A percentile compares a stretch with the other conserved stretches of the same genome.
Conservation (phyloP, 1,140 invertebrate species). For the Elysia chlorotica region DNA sequence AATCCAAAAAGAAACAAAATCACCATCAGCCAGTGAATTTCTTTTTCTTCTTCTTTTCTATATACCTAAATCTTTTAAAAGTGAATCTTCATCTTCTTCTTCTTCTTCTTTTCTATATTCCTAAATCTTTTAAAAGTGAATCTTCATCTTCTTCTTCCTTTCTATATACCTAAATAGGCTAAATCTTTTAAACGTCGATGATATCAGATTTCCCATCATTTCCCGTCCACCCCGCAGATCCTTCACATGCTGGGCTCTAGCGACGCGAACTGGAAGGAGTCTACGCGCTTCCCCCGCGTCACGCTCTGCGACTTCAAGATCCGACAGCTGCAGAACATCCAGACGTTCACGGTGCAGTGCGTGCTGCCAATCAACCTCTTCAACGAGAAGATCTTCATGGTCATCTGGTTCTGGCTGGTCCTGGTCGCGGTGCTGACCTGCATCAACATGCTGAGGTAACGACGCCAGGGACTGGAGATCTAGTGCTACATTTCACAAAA, state of each 20-base stretch:
- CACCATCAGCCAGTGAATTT: no score
- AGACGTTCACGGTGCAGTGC: constrained; percentile 61
- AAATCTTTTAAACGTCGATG: no score
- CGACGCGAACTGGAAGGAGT: constrained; percentile 40
- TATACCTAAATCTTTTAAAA: no score
- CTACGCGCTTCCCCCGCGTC: constrained; percentile 52
- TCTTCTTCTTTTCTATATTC: no score
- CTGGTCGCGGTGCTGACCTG: constrained; percentile 58
- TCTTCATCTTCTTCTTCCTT: no score
- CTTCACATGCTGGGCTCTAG: constrained; percentile 28
- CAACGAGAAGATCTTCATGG: constrained; percentile 66
- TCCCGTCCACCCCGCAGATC: constrained; percentile 15
- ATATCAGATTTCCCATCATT: no score
- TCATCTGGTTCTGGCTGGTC: constrained; percentile 66
- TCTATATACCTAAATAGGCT: no score
- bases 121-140: constrained; percentile 29
- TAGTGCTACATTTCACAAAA: no score
- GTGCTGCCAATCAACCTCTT: constrained; percentile 66
- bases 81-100: no score
- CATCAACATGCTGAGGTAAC: constrained; percentile 28
- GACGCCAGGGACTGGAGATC: no score
- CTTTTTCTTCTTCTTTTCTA: no score
- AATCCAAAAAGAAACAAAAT: no score
- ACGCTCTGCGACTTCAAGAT: constrained; percentile 58
- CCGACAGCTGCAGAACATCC: constrained; percentile 49